A percentile compares a stretch with the other conserved stretches of the same genome.
These are phyloP conservation scores for Tiliqua scincoides DNA, from an alignment of 2,113 vertebrate genomes.

Conservation along the genomic window DNA sequence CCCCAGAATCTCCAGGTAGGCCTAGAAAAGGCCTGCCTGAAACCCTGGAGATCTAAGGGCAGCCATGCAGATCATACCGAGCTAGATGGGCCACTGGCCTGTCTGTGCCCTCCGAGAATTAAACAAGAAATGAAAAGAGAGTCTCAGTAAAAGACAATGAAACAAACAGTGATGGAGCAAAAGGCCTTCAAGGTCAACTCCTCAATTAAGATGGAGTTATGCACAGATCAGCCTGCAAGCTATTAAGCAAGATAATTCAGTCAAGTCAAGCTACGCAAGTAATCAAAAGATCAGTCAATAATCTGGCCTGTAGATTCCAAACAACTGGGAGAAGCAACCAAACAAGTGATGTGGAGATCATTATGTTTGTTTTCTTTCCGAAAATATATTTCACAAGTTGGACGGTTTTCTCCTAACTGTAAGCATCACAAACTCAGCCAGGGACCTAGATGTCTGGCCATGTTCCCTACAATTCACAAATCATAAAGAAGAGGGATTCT, in stretches of 20 bases:
- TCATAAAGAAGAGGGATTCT: not conserved
- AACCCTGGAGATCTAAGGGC: too few relatives aligned
- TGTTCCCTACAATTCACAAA: not conserved
- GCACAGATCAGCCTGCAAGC: not conserved
- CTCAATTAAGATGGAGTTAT: not conserved
- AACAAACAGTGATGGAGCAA: not conserved
- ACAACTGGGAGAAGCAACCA: not conserved
- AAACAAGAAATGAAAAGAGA: not conserved
- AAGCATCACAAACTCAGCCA: not conserved
- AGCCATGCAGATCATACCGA: too few relatives aligned
- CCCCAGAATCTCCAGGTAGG: too few relatives aligned
- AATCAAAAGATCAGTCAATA: not conserved
- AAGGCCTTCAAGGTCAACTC: conserved; percentile 15
- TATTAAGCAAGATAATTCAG: not conserved
- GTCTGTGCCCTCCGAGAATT: not conserved
- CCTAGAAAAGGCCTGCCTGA: too few relatives aligned
- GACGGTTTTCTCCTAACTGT: not conserved
- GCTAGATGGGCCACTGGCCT: too few relatives aligned
- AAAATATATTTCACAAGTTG: not conserved
- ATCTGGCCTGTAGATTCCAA: not conserved
- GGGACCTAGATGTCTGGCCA: not conserved
- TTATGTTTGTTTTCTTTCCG: not conserved
- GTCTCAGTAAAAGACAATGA: not conserved
- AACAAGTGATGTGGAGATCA: not conserved
- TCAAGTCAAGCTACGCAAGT: not conserved